phyloP scores from a whole-genome alignment of 2,888 invertebrate species.

The Magallana nippona region DNA sequence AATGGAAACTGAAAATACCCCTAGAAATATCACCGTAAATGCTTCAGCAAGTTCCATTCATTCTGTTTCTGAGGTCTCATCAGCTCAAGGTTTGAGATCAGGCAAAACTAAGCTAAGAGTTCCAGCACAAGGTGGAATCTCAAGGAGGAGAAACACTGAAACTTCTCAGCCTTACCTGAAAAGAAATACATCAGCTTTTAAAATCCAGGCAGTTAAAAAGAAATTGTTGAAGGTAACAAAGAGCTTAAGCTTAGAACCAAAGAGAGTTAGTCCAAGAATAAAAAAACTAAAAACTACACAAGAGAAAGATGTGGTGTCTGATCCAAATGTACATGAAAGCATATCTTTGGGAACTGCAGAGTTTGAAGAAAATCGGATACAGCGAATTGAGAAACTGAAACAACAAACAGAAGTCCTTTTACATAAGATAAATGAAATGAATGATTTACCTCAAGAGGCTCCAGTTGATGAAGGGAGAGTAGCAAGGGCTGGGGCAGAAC shows the following conservation, averaged over 20 bases:
- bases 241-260: neutral
- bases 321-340: neutral
- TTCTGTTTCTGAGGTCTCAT: neutral
- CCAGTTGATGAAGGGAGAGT: neutral
- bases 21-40: neutral
- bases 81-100: neutral
- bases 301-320: neutral
- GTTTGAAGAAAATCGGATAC: neutral
- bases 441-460: neutral
- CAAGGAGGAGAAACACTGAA: neutral
- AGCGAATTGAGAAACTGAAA: neutral
- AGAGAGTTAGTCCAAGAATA: neutral
- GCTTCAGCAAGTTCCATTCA: neutral
- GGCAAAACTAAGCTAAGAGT: neutral
- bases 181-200: neutral
- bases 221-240: neutral
- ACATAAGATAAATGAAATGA: neutral
- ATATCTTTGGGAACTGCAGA: neutral
- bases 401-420: neutral
- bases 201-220: neutral
- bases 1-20: neutral
- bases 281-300: neutral
- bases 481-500: neutral
- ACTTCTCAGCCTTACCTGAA: slow-evolving; percentile 7
- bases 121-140: neutral